phyloP scores from a whole-genome alignment of 2,888 invertebrate genomes.

The Apamea monoglypha region DNA sequence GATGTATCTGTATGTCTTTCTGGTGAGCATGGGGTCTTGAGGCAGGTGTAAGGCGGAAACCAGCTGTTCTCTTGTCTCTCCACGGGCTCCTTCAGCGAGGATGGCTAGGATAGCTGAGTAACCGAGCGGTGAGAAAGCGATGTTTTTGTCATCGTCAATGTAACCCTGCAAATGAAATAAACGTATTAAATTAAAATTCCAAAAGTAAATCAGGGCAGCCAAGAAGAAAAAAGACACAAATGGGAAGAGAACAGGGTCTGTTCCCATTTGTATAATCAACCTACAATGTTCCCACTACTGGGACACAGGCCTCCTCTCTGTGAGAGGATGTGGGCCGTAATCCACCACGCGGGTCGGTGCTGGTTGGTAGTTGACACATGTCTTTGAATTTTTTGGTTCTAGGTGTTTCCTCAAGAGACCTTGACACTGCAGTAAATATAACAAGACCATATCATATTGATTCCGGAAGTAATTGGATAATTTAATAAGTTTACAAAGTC shows the following conservation, averaged over 20 bases:
- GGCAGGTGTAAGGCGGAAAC: conserved; percentile 90
- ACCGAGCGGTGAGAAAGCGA: conserved; percentile 92
- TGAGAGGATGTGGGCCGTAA: not conserved
- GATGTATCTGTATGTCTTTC: conserved; percentile 87
- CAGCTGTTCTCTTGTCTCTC: conserved; percentile 91
- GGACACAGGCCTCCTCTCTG: not conserved
- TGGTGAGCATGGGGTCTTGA: conserved; percentile 83
- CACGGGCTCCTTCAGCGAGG: conserved; percentile 91
- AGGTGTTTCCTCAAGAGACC: not conserved
- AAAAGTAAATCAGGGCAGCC: not conserved
- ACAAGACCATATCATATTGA: not conserved
- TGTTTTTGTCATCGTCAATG: conserved; percentile 89
- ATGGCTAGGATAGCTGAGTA: conserved; percentile 91
- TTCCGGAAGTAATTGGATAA: not conserved
- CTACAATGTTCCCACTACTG: too few species aligned
- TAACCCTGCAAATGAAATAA: conserved; percentile 83
- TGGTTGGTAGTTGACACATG: not conserved
- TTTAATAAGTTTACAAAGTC: not conserved
- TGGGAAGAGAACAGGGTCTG: not conserved
- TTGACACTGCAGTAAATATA: not conserved
- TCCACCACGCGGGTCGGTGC: not conserved
- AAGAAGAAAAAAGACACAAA: not conserved
- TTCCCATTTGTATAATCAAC: not conserved
- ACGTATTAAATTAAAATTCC: not conserved
- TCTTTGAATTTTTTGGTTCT: not conserved